Conservation (phyloP, 2,797 vertebrate genomes). For the Thaleichthys pacificus region DNA sequence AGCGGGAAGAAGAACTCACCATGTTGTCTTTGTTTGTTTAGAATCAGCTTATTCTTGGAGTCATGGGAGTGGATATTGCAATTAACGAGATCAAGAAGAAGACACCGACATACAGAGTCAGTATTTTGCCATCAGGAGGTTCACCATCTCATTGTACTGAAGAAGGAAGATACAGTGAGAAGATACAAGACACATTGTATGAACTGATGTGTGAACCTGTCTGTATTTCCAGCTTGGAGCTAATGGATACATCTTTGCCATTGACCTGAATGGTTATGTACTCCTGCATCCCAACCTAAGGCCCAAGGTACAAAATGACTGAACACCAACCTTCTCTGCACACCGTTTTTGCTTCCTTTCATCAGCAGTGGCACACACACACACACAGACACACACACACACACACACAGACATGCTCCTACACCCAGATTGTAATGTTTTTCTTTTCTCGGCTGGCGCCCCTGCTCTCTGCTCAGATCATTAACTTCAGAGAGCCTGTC, state of each 20-base stretch:
- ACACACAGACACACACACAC: background rate
- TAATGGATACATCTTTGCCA: slow-evolving; percentile 95
- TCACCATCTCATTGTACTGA: background rate
- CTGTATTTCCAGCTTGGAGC: slow-evolving; percentile 78
- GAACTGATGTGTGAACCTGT: background rate
- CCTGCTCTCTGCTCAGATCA: slow-evolving; percentile 75
- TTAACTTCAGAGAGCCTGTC: slow-evolving; percentile 93
- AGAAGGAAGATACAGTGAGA: no score
- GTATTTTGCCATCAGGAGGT: slow-evolving; percentile 36
- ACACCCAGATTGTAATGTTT: background rate
- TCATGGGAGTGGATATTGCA: slow-evolving; percentile 96
- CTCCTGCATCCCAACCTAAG: slow-evolving; percentile 94
- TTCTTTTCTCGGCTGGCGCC: background rate
- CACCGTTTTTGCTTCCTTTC: background rate
- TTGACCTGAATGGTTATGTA: slow-evolving; percentile 94
- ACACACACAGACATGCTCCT: background rate
- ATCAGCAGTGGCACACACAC: background rate
- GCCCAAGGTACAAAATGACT: slow-evolving; percentile 80
- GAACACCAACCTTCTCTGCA: background rate
- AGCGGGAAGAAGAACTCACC: no score
- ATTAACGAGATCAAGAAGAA: slow-evolving; percentile 95
- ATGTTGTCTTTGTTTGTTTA: slow-evolving; percentile 49
- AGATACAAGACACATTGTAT: no score
- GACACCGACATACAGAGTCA: slow-evolving; percentile 92
- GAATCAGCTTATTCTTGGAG: slow-evolving; percentile 97